Base-by-base conservation (phyloP, 2,113 vertebrate genomes). In the Fregetta grallaria region DNA sequence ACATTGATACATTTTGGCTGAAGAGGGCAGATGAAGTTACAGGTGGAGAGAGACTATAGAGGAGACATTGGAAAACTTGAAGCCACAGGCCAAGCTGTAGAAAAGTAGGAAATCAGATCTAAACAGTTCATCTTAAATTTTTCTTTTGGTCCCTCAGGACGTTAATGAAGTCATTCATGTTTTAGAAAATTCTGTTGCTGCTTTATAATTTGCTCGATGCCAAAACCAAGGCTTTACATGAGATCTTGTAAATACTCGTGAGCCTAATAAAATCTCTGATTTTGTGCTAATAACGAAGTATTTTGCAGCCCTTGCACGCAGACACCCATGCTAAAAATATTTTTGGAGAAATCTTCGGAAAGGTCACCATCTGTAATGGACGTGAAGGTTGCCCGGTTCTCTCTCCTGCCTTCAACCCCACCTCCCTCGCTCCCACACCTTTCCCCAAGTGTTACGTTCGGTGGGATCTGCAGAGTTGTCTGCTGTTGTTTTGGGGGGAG, bases 251-350 rank as follows among this genome's bases (percentile, higher is more conserved):
- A 70, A 66, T 80, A 50, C 16, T 61, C 3, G 0, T 52, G 18
- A 79, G 59, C 77, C 67, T 74, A 81, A 87, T 95, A 71, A 93
- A 92, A 87, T 40, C 52, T 65, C 81, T 59, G 36, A 17, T 58
- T 88, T 87, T 53, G 45, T 70, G 84, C 18, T 73, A 40, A 59
- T 75, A 73, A 49, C 50, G 77, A 62, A 53, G 42, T 58, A n/a
- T 78, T 82, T 94, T 92, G 73, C 94, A 90, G 53, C 70, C 42
- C 9, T 15, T 70, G 74, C 45, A 21, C 2, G 3, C 18, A 78
- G 65, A 59, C 8, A 53, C 22, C 62, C 38, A 10, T 49, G 44
- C 47, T 89, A 59, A 87, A 91, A 55, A 30, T 36, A 21, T 6
- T 47, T 38, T 21, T 3, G 0, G 14, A 84, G 38, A 66, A 68